These are phyloP conservation scores for Poeciliopsis occidentalis DNA, from an alignment of 2,113 vertebrate species.

Conservation along the genomic window DNA sequence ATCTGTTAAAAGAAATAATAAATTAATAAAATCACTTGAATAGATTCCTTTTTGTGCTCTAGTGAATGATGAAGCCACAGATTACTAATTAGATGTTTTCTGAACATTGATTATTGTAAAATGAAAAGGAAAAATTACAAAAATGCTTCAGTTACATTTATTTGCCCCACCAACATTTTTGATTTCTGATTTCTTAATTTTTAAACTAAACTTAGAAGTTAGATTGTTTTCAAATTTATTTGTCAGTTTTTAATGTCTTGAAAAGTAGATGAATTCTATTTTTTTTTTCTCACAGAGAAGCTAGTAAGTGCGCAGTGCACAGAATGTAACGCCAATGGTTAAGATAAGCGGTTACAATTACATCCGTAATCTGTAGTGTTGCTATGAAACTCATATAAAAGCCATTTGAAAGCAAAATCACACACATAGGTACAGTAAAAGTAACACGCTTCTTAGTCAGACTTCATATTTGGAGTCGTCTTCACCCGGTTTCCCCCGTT, in stretches of 20 bases:
- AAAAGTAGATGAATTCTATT: not conserved
- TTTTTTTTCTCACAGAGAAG: not conserved
- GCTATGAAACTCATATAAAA: not conserved
- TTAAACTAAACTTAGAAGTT: too few relatives aligned
- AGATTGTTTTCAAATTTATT: not conserved
- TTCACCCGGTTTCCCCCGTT: conserved; percentile 22
- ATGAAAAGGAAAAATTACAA: too few relatives aligned
- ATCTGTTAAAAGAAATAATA: too few relatives aligned
- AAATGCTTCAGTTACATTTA: too few relatives aligned
- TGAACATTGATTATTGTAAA: too few relatives aligned
- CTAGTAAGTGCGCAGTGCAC: not conserved
- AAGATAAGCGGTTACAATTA: not conserved
- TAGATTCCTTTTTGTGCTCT: too few relatives aligned
- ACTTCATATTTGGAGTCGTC: conserved; percentile 2
- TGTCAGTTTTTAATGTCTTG: not conserved
- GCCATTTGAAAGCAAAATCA: not conserved
- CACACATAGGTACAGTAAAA: not conserved
- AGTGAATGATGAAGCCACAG: too few relatives aligned
- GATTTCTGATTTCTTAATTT: not conserved
- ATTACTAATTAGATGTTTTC: too few relatives aligned
- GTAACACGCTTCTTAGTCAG: conserved; percentile 12
- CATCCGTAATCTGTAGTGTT: not conserved
- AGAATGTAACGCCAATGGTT: not conserved
- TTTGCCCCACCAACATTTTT: not conserved
- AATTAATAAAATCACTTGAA: too few relatives aligned